A percentile compares a stretch with the other conserved stretches of the same genome.
These are phyloP conservation scores for Catostylus mosaicus DNA, from an alignment of 30 jellyfish, hydroid and myxozoan genomes.

Conservation along the genomic window DNA sequence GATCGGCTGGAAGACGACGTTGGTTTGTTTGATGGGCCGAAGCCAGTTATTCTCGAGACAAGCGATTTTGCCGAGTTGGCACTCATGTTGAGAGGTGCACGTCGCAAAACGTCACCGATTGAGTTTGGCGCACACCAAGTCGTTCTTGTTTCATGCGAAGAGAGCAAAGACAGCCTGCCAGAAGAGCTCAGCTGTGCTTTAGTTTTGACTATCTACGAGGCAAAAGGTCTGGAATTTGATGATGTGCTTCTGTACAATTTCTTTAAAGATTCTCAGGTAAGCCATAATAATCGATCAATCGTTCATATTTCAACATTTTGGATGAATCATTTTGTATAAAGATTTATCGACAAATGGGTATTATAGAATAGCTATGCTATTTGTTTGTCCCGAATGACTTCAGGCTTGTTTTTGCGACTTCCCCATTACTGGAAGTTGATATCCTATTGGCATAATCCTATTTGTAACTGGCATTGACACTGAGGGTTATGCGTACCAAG, in stretches of 20 bases:
- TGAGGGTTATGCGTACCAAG: no score
- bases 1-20: conserved; percentile 75
- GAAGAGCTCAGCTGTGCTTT: conserved; percentile 77
- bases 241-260: conserved; percentile 91
- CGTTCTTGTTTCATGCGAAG: conserved; percentile 78
- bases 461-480: no score
- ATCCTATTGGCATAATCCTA: no score
- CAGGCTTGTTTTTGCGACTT: no score
- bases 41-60: conserved; percentile 82
- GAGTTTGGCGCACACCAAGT: conserved; percentile 98
- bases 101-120: conserved; percentile 81
- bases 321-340: no score
- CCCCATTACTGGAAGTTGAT: no score
- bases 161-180: conserved; percentile 79
- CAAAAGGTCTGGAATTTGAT: conserved; percentile 93
- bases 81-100: conserved; percentile 74
- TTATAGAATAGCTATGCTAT: no score
- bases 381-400: no score
- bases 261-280: conserved; percentile 91
- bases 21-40: conserved; percentile 93
- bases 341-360: no score
- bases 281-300: background rate
- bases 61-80: conserved; percentile 80
- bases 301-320: no score
- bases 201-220: conserved; percentile 81